Evolutionary conservation across 2,797 vertebrate genomes (phyloP), one percentile per base, ranked within the genome.

Genomic region (Distichodus sexfasciatus): DNA sequence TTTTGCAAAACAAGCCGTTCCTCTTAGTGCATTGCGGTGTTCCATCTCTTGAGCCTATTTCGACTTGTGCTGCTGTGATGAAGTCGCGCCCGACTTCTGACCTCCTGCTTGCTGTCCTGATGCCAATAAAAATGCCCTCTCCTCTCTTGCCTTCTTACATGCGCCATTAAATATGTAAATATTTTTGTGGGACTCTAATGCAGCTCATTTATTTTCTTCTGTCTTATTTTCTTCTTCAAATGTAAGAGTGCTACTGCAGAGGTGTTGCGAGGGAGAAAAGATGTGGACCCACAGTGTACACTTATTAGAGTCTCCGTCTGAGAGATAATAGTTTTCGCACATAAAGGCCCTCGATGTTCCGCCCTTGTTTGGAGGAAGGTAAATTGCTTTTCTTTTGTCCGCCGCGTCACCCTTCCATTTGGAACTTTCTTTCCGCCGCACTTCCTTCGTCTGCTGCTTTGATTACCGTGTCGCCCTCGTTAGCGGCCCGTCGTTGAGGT

Each of bases 121-220:
- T 57, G 47, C 10, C 62, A 43, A 24, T 54, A 23, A 61, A 66
- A 41, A 61, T 40, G 15, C 26, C 9, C 48, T 28, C 21, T 33
- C 26, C 19, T 50, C 33, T 8, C 36, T 11, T 54, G 59, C 64
- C 28, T 19, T 75, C 47, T 73, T 41, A 60, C 31, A 60, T 46
- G 38, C 24, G 17, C 38, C 48, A 66, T 74, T 74, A 71, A 35
- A 40, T 66, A 66, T 71, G 71, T 53, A 55, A 69, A 74, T 80
- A 69, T 61, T 60, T 61, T 53, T 7, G 17, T 61, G 66, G 35
- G 41, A 31, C 54, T 35, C 15, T 71, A 73, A 71, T 70, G 51
- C 58, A 48, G 24, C 67, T 65, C 54, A 44, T 76, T 69, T 35
- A 36, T 75, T 71, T 54, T 58, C 12, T n/a, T 31, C 10, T 0